These are phyloP conservation scores for Epizoanthus fatuus DNA, from an alignment of 92 coral and sea anemone species.

Conservation along the genomic window DNA sequence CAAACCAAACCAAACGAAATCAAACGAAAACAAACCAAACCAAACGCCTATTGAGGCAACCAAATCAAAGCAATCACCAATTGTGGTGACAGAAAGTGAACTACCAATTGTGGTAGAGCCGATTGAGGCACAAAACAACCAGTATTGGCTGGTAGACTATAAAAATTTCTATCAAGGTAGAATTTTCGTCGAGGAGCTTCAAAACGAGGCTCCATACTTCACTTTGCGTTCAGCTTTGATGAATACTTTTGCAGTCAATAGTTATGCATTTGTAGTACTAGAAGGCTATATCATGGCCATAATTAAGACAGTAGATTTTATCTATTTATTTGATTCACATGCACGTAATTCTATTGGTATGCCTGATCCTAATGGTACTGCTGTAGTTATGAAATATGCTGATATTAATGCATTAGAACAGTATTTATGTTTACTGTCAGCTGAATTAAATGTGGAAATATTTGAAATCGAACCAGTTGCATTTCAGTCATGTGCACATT, in stretches of 20 bases:
- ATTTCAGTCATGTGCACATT: too few relatives aligned
- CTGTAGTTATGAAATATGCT: conserved; percentile 29
- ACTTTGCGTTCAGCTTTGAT: too few relatives aligned
- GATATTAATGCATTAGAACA: conserved; percentile 18
- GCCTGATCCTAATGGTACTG: conserved; percentile 38
- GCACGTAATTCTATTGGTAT: conserved; percentile 28
- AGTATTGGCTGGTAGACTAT: too few relatives aligned
- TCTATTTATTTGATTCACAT: conserved; percentile 24
- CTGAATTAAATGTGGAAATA: conserved; percentile 10
- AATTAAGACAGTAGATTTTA: conserved; percentile 2
- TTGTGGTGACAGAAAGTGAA: too few relatives aligned
- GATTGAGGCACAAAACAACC: too few relatives aligned
- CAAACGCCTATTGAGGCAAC: not conserved
- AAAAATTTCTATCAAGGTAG: too few relatives aligned
- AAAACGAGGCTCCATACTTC: too few relatives aligned
- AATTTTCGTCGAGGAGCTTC: too few relatives aligned
- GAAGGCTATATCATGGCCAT: conserved; percentile 20
- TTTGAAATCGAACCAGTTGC: not conserved
- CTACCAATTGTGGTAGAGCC: too few relatives aligned
- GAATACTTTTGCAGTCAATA: not conserved
- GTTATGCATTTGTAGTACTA: conserved; percentile 19
- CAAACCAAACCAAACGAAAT: not conserved
- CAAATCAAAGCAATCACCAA: too few relatives aligned
- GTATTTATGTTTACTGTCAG: conserved; percentile 29
- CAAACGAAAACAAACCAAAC: not conserved